phyloP scores from a whole-genome alignment of 1,140 invertebrate species.

The Drosophila cardini region DNA sequence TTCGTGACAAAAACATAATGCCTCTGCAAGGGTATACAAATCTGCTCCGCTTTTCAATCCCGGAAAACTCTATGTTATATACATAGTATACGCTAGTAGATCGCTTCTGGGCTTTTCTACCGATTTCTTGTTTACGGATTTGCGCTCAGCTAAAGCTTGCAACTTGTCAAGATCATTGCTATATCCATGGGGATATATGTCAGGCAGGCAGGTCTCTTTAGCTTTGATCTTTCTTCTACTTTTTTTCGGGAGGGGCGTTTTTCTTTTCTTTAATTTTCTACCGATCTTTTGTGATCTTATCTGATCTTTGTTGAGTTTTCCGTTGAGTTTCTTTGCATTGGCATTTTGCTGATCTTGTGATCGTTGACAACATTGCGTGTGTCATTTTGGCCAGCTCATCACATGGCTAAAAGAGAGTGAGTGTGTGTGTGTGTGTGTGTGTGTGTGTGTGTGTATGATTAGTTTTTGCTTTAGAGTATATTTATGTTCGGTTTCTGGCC shows the following conservation, averaged over 20 bases:
- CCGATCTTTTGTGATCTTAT: not conserved
- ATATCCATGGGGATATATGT: no score
- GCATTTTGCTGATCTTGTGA: constrained; percentile 38
- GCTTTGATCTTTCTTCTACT: not conserved
- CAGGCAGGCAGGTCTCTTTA: not conserved
- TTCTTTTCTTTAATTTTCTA: not conserved
- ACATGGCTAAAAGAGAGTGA: not conserved
- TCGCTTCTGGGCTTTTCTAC: no score
- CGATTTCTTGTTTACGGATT: no score
- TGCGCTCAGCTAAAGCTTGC: no score
- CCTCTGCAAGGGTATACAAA: no score
- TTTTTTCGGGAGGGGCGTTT: no score
- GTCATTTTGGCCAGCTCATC: constrained; percentile 55
- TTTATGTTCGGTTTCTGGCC: constrained; percentile 15
- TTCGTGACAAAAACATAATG: no score
- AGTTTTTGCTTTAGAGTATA: constrained; percentile 30
- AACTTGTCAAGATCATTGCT: no score
- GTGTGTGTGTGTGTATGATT: constrained; percentile 22
- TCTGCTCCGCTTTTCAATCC: no score
- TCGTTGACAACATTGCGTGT: constrained; percentile 32
- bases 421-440: constrained; percentile 19
- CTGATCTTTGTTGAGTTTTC: constrained; percentile 1
- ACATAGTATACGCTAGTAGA: no score
- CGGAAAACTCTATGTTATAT: no score
- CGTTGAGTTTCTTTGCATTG: constrained; percentile 2